These are phyloP conservation scores for Chrysogorgia sp. DNA, from an alignment of 92 coral and sea anemone species.

Conservation along the genomic window DNA sequence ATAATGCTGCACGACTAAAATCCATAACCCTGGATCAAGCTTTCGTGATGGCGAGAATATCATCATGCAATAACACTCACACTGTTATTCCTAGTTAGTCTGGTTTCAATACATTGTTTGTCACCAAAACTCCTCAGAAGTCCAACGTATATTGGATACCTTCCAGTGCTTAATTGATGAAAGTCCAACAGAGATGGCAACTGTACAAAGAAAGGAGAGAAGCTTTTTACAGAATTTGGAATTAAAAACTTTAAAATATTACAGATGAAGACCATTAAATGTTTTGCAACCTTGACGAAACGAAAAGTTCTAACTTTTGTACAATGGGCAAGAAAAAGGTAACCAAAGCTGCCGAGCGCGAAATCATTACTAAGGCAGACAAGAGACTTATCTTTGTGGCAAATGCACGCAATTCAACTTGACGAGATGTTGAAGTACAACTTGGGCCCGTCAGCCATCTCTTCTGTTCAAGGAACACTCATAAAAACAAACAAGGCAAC, in stretches of 20 bases:
- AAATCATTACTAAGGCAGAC: constrained; percentile 51
- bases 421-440: constrained; percentile 39
- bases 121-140: constrained; percentile 28
- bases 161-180: constrained; percentile 64
- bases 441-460: constrained; percentile 34
- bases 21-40: constrained; percentile 25
- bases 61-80: not conserved
- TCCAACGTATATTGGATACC: constrained; percentile 66
- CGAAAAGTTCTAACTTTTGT: not conserved
- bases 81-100: constrained; percentile 55
- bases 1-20: constrained; percentile 18
- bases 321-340: constrained; percentile 16
- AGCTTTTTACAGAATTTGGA: constrained; percentile 11
- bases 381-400: constrained; percentile 35
- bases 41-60: constrained; percentile 20
- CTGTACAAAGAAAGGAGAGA: constrained; percentile 34
- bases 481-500: constrained; percentile 22
- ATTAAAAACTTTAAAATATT: not conserved
- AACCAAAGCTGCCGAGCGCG: constrained; percentile 30
- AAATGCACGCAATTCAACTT: constrained; percentile 25
- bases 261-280: constrained; percentile 15
- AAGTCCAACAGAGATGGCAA: constrained; percentile 70
- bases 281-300: constrained; percentile 23
- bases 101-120: constrained; percentile 63
- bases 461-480: constrained; percentile 22